Conservation (phyloP, 2,888 invertebrate species). For the Teinopalpus imperialis region DNA sequence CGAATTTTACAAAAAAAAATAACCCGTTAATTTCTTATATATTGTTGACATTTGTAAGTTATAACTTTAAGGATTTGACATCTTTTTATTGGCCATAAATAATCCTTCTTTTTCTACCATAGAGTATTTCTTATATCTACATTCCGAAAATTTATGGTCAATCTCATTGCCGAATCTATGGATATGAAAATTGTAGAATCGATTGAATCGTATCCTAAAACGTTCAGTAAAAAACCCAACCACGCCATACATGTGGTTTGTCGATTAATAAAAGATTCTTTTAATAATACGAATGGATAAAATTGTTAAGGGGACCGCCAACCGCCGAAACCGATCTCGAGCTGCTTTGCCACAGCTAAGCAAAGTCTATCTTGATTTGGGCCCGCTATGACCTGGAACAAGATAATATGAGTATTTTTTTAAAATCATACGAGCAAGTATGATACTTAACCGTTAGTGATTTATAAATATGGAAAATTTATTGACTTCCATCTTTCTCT, state of each 20-base stretch:
- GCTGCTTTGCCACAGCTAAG: slow-evolving; percentile 88
- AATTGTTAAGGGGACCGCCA: slow-evolving; percentile 84
- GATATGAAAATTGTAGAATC: slow-evolving; percentile 13
- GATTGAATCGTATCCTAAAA: slow-evolving; percentile 16
- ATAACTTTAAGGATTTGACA: too few species aligned
- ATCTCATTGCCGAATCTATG: slow-evolving; percentile 40
- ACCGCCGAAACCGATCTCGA: slow-evolving; percentile 91
- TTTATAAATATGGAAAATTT: too few species aligned
- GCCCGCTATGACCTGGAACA: slow-evolving; percentile 85
- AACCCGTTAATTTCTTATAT: too few species aligned
- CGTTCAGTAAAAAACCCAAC: slow-evolving; percentile 39
- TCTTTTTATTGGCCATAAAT: too few species aligned
- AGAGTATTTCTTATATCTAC: too few species aligned
- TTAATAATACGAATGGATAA: slow-evolving; percentile 22
- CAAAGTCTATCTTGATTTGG: slow-evolving; percentile 90
- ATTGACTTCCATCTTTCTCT: too few species aligned
- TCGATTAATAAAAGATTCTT: slow-evolving; percentile 22
- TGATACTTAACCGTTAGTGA: too few species aligned
- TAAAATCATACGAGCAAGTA: too few species aligned
- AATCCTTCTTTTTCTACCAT: too few species aligned
- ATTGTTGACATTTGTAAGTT: too few species aligned
- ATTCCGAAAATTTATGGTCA: not conserved
- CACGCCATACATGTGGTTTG: slow-evolving; percentile 57
- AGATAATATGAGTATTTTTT: too few species aligned
- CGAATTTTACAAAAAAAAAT: too few species aligned